Base-by-base conservation (phyloP, 1,140 invertebrate species). In the Bradynema listronoti region DNA sequence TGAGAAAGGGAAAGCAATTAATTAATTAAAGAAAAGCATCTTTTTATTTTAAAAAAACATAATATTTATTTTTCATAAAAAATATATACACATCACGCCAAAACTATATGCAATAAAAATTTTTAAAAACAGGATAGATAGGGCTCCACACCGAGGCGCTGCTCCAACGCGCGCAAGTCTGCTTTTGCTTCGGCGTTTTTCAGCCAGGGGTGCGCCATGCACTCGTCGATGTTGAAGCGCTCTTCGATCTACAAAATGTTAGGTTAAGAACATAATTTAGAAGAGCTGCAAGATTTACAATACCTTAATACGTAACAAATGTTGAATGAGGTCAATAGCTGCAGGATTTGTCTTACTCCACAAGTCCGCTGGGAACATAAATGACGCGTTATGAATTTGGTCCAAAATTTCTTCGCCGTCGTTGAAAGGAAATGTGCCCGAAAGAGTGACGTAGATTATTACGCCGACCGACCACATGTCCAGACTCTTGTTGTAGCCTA, bases 401-500 rank as follows among this genome's bases (percentile, higher is more conserved):
- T 97, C 92, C 80, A 92, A 90, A 61, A 98, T 97, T 80, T 98
- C 93, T 83, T 97, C 94, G 81, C 97, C 93, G 81, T 98, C 93
- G 79, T 97, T 96, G 80, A 98, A 98, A 33, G 93, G 94, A 82
- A 98, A 98, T 0, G 93, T 97, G 55, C 93, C 94, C 73, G 89
- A 92, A 32, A 96, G 81, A 65, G 72, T 73, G 7, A 65, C 94
- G 79, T 98, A 99, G 50, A 97, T 87, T 66, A 99, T 96, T 0
- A 99, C 94, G 22, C 94, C 94, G 50, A 96, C 91, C 70, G 90
- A 93, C 94, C 94, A 99, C 92, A 99, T 97, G 80, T 99, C 94
- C 68, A 99, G 81, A 0, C 90, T 93, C 24, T 92, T 83, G 81
- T 99, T 98, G 81, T 98, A 99, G 9, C 93, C 90, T 81, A 94